Evolutionary conservation across 1,140 invertebrate genomes (phyloP).

Genomic region (Drosophila pectinifera): DNA sequence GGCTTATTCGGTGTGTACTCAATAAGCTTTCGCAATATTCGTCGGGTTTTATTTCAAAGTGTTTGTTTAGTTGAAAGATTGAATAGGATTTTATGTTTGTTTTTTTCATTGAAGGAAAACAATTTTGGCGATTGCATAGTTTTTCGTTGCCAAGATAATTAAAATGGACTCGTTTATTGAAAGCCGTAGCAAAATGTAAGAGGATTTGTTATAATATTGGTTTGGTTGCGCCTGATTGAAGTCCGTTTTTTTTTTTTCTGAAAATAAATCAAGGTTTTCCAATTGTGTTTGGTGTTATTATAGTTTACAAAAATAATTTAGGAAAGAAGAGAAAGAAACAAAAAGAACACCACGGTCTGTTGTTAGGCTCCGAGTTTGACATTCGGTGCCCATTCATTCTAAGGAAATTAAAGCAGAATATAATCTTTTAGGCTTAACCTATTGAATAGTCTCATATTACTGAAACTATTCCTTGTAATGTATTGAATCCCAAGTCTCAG

Average conservation of each 20-base stretch:
- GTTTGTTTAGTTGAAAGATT: conserved; percentile 26
- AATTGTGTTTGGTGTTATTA: too few species aligned
- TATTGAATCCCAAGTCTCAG: too few species aligned
- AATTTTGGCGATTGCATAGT: conserved; percentile 5
- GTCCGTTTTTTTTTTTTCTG: neutral
- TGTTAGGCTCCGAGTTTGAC: too few species aligned
- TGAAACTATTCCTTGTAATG: too few species aligned
- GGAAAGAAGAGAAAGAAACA: too few species aligned
- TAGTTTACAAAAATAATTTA: neutral
- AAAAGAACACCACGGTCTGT: too few species aligned
- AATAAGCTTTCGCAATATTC: conserved; percentile 20
- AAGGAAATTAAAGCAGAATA: too few species aligned
- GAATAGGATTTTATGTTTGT: conserved; percentile 14
- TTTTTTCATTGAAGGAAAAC: neutral
- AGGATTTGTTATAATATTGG: neutral
- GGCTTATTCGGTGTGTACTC: conserved; percentile 15
- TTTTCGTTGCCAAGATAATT: neutral
- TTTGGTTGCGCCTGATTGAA: neutral
- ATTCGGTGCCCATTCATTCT: too few species aligned
- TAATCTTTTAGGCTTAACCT: too few species aligned
- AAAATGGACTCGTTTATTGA: neutral
- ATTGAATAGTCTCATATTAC: too few species aligned
- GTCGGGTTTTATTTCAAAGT: conserved; percentile 9
- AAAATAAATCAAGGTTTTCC: neutral
- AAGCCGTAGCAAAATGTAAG: neutral